phyloP scores from a whole-genome alignment of 2,113 vertebrate species.

The Trichechus manatus region DNA sequence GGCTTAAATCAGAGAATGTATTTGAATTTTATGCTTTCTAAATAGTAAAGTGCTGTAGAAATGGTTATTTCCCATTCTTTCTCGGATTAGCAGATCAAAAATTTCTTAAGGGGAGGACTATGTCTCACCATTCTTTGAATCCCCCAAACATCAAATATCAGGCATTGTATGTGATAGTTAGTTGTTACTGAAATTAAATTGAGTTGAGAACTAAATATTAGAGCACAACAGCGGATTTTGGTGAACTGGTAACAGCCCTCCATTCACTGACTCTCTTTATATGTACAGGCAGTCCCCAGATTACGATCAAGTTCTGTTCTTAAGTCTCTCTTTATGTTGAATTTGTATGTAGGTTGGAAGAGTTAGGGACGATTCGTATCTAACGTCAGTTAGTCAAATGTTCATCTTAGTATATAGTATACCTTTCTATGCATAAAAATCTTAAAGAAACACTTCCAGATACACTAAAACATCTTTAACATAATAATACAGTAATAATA shows the following conservation, averaged over 20 bases:
- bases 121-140: neutral
- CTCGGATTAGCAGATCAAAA: neutral
- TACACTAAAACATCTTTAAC: no score
- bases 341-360: no score
- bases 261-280: neutral
- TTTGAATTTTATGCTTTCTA: constrained; percentile 1
- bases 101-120: neutral
- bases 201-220: neutral
- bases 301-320: no score
- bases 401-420: no score
- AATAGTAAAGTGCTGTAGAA: neutral
- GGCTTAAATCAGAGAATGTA: neutral
- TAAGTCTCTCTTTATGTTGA: no score
- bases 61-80: neutral
- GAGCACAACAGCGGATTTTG: neutral
- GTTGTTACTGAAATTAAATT: neutral
- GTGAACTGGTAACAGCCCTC: neutral
- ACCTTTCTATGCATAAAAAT: no score
- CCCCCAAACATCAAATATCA: neutral
- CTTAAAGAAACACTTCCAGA: no score
- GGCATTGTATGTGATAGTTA: neutral
- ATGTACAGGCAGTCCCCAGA: no score
- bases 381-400: no score
- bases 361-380: no score
- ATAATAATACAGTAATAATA: no score